Base-by-base conservation (phyloP, 2,888 invertebrate species). In the Lutraria lutraria region DNA sequence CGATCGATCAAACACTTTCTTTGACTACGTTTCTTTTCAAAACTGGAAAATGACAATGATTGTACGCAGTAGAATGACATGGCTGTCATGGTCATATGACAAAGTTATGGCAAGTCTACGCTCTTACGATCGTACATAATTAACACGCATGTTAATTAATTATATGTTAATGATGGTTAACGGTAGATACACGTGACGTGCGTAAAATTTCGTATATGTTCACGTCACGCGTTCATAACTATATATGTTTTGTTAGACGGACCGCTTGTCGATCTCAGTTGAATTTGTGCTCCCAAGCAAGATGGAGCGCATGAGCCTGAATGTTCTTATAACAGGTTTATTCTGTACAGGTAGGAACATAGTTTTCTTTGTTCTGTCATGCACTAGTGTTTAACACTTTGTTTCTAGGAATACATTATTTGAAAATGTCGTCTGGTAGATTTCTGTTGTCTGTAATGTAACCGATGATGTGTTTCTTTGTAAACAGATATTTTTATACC, bases 161-260 rank as follows among this genome's bases (percentile, higher is more conserved):
- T 76, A 76, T 76, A 76, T 76, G 76, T 25, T 76, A 76, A 76
- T 76, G 29, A 76, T 31, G 34, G 76, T 34, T 25, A 34, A 76
- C 76, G 0, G 34, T 34, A 31, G 25, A n/a, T 34, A 25, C 87
- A 83, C 43, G 83, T 88, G 87, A 88, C 87, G 83, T 83, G 43
- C 25, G 13, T 12, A 68, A 25, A 76, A 15, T 79, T 34, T 80
- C 79, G 85, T 80, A 43, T 43, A 60, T 34, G 85, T 56, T 85
- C 31, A 56, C 19, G 85, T 85, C 85, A 85, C 79, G 85, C 56
- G 43, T 60, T 43, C 56, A 79, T 80, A 80, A 80, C 43, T 85
- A 85, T 85, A 85, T 85, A 85, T 85, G 56, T 80, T 81, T 54
- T 21, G 52, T 8, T 12, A 52, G 54, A 54, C 81, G 21, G n/a